These are phyloP conservation scores for Drosophila recens DNA, from an alignment of 2,888 invertebrate species.

Conservation along the genomic window DNA sequence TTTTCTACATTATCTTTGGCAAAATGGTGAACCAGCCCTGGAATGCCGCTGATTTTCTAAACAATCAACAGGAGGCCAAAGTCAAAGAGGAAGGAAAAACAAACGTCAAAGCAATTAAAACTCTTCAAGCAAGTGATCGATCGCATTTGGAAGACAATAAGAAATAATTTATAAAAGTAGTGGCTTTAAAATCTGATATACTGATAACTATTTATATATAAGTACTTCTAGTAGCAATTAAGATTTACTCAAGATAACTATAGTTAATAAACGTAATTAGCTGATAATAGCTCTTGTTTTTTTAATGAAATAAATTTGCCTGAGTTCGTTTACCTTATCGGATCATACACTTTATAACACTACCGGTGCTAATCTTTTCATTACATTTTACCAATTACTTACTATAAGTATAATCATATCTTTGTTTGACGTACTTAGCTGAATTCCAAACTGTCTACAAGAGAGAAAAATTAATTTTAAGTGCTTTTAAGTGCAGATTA, in stretches of 20 bases:
- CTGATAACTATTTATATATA: conserved; percentile 27
- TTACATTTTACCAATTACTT: conserved; percentile 2
- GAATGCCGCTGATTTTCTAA: conserved; percentile 84
- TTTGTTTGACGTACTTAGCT: neutral
- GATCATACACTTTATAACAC: neutral
- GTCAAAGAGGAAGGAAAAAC: conserved; percentile 39
- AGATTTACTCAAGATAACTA: conserved; percentile 27
- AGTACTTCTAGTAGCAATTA: conserved; percentile 43
- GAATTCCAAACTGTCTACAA: neutral
- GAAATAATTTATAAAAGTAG: neutral
- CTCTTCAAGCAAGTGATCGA: conserved; percentile 41
- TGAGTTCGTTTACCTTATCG: conserved; percentile 8
- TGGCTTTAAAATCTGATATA: neutral
- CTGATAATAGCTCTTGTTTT: conserved; percentile 2
- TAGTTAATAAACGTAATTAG: conserved; percentile 17
- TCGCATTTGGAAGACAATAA: neutral
- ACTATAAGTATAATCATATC: neutral
- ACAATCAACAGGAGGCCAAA: conserved; percentile 1
- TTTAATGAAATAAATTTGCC: neutral
- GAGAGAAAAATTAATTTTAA: neutral
- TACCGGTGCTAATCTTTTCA: conserved; percentile 3
- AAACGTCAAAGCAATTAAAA: neutral
- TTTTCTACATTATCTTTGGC: conserved; percentile 87
- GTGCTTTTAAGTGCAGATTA: too few species aligned
- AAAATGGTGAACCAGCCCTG: conserved; percentile 87